A percentile compares a stretch with the other conserved stretches of the same genome.
Conservation (phyloP, 2,113 vertebrate species). For the Chaetops frenatus region DNA sequence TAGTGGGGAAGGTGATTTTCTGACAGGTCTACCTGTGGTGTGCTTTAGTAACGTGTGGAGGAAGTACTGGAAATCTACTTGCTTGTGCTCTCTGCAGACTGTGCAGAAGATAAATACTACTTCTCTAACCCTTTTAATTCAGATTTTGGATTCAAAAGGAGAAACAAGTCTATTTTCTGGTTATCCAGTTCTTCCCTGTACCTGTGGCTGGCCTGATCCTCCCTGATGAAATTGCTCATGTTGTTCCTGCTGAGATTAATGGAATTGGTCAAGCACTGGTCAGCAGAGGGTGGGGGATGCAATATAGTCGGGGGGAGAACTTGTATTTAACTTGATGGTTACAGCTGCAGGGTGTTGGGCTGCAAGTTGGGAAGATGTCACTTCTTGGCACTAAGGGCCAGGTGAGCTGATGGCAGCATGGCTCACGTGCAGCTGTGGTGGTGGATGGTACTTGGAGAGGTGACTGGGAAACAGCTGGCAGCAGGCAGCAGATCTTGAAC, state of each 20-base stretch:
- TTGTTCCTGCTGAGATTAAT: neutral
- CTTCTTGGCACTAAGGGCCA: neutral
- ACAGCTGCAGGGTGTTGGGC: no score
- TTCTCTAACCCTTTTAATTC: neutral
- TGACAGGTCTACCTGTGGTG: neutral
- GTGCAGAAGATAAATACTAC: neutral
- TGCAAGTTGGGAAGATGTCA: neutral
- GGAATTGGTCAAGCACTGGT: accelerated
- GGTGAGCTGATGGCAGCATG: no score
- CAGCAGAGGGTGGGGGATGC: neutral
- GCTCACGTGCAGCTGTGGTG: neutral
- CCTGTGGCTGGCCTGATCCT: neutral
- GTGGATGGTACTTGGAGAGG: neutral
- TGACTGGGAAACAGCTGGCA: neutral
- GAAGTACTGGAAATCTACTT: neutral
- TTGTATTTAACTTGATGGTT: neutral
- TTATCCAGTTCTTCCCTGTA: neutral
- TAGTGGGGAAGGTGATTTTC: neutral
- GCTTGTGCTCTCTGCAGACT: neutral
- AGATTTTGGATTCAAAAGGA: neutral
- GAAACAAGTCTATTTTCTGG: neutral
- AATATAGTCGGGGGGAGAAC: accelerated
- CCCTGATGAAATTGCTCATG: accelerated
- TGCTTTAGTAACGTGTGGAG: neutral
- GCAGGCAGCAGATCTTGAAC: neutral